Evolutionary conservation across 2,888 invertebrate genomes (phyloP), one percentile per base, ranked within the genome.

Genomic region (Dynastes maya): DNA sequence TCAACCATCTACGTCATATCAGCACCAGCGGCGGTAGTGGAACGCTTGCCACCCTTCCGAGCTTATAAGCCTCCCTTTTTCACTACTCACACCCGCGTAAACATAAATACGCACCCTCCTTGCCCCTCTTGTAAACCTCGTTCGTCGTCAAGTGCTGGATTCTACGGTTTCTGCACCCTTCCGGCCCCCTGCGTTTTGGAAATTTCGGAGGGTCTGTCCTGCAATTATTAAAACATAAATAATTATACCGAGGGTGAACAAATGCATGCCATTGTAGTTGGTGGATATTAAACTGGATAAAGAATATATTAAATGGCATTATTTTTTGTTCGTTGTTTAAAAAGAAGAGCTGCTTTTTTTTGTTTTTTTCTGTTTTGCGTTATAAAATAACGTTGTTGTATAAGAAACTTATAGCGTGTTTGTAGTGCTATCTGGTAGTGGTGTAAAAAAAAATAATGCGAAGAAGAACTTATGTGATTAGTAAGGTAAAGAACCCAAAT

Each of bases 191-290:
- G 27, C 27, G 70, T 45, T 32, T 16, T 32, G 16, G 58, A 71
- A 71, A 58, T 71, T 71, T 45, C 45, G 45, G 58, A 71, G 71
- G 71, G 71, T 71, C 16, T 40, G 71, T 29, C 55, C 13, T 58
- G 55, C 55, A 76, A 76, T 76, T 76, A 76, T 76, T 76, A 76
- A 76, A 76, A 76, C 76, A 45, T 65, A 76, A 65, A 76, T 76
- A 65, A 76, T 76, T 76, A 67, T 76, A 22, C 53, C 29, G 32
- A 29, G 51, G 55, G 55, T 9, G 76, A 63, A 13, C 49, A 49
- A 64, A 75, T 29, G 63, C 49, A 32, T 27, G 51, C 55, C 45
- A 6, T 53, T 13, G 55, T 22, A 22, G 71, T 53, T 27, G n/a
- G 27, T 22, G 32, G 22, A 75, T 40, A 32, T 61, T 45, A 45